Evolutionary conservation across 2,888 invertebrate genomes (phyloP).

Genomic region (Galerucella calmariensis): DNA sequence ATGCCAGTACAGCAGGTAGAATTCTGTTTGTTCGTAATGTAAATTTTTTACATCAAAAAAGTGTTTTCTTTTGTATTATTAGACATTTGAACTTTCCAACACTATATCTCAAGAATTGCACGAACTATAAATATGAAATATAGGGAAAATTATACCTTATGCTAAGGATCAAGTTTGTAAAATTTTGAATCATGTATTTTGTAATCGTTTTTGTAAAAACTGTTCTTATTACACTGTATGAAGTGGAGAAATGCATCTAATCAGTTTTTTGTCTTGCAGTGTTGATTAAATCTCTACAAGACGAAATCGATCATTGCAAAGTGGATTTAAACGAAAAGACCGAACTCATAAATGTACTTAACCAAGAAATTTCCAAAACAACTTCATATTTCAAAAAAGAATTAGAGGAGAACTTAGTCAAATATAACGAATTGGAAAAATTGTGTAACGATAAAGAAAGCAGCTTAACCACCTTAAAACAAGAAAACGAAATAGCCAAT

Average conservation of each 20-base stretch:
- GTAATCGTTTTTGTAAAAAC: no score
- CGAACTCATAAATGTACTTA: conserved; percentile 49
- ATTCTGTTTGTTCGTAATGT: conserved; percentile 15
- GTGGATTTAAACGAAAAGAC: conserved; percentile 49
- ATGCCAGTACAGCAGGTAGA: conserved; percentile 48
- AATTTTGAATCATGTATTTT: no score
- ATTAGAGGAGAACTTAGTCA: conserved; percentile 40
- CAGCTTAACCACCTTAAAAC: conserved; percentile 46
- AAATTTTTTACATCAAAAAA: no score
- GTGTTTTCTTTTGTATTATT: no score
- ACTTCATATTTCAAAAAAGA: conserved; percentile 49
- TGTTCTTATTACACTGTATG: no score
- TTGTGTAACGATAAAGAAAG: conserved; percentile 36
- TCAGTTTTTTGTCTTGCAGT: conserved; percentile 41
- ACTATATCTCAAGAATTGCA: no score
- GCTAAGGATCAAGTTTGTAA: no score
- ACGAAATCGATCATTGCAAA: conserved; percentile 52
- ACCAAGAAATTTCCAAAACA: conserved; percentile 50
- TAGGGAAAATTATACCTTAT: no score
- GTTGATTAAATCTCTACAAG: conserved; percentile 51
- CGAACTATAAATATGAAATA: no score
- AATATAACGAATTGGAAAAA: conserved; percentile 44
- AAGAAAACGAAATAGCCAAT: conserved; percentile 58
- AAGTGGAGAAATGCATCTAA: neutral
- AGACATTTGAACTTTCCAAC: no score